Percentiles rank a stretch among this genome's conserved stretches.
Evolutionary conservation across 2,113 vertebrate species (phyloP).

Genomic region (Climacteris rufus): DNA sequence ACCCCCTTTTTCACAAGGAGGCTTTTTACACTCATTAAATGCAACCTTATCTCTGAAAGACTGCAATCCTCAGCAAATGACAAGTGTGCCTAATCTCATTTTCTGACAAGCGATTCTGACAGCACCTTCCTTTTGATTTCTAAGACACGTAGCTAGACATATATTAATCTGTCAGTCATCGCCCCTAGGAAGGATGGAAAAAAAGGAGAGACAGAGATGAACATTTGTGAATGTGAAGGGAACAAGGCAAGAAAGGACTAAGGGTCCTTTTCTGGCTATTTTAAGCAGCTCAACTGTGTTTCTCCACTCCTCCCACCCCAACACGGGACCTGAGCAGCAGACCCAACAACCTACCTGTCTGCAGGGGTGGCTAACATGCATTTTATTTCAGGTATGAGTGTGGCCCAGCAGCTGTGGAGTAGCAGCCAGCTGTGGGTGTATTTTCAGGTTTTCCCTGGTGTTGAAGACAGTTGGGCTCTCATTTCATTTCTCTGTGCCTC

Average conservation of each 20-base stretch:
- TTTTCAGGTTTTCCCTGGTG: background rate
- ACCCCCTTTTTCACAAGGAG: constrained; percentile 73
- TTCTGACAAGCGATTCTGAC: constrained; percentile 92
- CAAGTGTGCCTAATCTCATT: constrained; percentile 92
- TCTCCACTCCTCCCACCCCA: background rate
- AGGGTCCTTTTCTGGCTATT: constrained; percentile 53
- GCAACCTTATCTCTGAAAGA: constrained; percentile 89
- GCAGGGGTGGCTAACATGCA: background rate
- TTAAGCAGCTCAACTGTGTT: background rate
- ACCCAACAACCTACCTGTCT: background rate
- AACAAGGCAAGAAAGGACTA: constrained; percentile 63
- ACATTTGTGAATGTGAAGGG: constrained; percentile 72
- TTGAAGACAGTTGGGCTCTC: background rate
- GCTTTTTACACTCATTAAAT: constrained; percentile 90
- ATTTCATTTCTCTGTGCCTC: background rate
- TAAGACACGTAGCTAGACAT: constrained; percentile 93
- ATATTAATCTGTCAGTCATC: constrained; percentile 98
- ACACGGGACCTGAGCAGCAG: background rate
- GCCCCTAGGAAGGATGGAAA: constrained; percentile 73
- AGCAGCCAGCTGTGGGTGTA: background rate
- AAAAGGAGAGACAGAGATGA: constrained; percentile 49
- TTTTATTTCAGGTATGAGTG: background rate
- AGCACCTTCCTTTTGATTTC: constrained; percentile 92
- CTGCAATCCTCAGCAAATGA: constrained; percentile 88
- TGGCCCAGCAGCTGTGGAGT: background rate